These are phyloP conservation scores for Hartigia nigra DNA, from an alignment of 2,888 invertebrate genomes.

Conservation along the genomic window DNA sequence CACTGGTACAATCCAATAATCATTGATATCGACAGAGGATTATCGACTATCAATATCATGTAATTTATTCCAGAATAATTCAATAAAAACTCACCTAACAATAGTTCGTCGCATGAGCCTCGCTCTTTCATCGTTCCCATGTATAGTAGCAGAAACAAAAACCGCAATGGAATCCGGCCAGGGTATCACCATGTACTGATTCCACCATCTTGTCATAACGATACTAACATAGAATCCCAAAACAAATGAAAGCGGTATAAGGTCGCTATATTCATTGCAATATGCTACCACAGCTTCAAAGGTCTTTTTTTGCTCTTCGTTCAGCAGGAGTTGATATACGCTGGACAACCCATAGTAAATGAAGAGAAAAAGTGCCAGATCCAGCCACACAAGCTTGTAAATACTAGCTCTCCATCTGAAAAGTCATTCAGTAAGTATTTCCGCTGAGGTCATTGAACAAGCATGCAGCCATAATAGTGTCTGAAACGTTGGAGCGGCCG, in stretches of 20 bases:
- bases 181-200: slow-evolving; percentile 83
- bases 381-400: slow-evolving; percentile 94
- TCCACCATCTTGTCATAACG: slow-evolving; percentile 92
- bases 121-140: slow-evolving; percentile 85
- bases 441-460: neutral
- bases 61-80: neutral
- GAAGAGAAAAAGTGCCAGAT: slow-evolving; percentile 81
- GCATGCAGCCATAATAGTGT: neutral
- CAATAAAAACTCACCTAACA: slow-evolving; percentile 75
- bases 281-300: slow-evolving; percentile 87
- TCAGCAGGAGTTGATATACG: slow-evolving; percentile 79
- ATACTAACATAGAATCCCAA: slow-evolving; percentile 90
- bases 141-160: slow-evolving; percentile 86
- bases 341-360: slow-evolving; percentile 84
- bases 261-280: slow-evolving; percentile 82
- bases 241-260: slow-evolving; percentile 89
- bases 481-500: neutral
- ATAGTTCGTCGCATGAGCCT: slow-evolving; percentile 85
- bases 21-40: neutral
- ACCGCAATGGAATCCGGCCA: slow-evolving; percentile 90
- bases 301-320: slow-evolving; percentile 76
- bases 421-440: slow-evolving; percentile 50
- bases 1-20: neutral
- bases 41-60: neutral
- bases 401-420: slow-evolving; percentile 94